Evolutionary conservation across 2,888 invertebrate species (phyloP).

Genomic region (Pachliopta kotzebuea): DNA sequence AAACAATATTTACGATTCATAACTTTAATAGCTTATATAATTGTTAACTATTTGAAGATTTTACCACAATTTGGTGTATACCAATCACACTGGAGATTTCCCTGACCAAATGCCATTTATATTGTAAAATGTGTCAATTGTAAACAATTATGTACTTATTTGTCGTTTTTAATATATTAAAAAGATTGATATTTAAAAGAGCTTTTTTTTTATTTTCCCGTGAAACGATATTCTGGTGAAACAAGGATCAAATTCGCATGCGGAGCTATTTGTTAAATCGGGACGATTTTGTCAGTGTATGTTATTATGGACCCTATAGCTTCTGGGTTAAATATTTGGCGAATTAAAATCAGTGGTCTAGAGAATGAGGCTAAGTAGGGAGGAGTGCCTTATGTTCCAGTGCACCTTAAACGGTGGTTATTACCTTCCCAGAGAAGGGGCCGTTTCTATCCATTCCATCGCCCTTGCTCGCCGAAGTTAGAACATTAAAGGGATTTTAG

Average conservation of each 20-base stretch:
- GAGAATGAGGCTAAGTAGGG: too few species aligned
- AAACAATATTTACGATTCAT: conserved; percentile 2
- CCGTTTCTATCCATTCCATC: too few species aligned
- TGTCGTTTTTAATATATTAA: conserved; percentile 33
- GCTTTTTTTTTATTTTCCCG: background rate
- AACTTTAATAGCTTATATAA: conserved; percentile 24
- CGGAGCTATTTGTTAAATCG: too few species aligned
- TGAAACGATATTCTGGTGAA: background rate
- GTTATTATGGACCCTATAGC: too few species aligned
- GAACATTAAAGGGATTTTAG: too few species aligned
- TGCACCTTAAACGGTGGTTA: too few species aligned
- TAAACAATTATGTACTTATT: conserved; percentile 49
- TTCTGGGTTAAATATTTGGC: too few species aligned
- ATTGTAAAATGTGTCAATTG: conserved; percentile 57
- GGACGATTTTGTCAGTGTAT: too few species aligned
- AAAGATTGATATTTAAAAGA: conserved; percentile 3
- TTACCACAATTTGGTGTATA: conserved; percentile 15
- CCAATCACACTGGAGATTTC: conserved; percentile 4
- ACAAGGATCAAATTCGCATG: background rate
- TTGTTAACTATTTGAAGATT: conserved; percentile 24
- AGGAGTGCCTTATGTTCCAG: too few species aligned
- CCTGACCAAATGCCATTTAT: conserved; percentile 57
- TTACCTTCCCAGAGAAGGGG: too few species aligned
- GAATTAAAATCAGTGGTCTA: too few species aligned
- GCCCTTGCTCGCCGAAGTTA: too few species aligned